These are phyloP conservation scores for Zaprionus tsacasi DNA, from an alignment of 1,140 invertebrate genomes.

Conservation along the genomic window DNA sequence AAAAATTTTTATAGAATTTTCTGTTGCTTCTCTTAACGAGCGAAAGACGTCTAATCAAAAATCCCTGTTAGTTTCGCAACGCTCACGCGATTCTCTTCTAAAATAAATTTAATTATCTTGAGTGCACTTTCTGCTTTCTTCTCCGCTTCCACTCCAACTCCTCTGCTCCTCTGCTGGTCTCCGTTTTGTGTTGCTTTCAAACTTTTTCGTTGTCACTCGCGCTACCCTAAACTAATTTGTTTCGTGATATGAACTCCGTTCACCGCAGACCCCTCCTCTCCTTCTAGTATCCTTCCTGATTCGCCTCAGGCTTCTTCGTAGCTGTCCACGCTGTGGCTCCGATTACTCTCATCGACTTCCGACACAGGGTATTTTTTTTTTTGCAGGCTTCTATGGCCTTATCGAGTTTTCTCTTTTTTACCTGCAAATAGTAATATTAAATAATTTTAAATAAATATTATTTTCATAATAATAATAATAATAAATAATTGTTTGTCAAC, in stretches of 20 bases:
- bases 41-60: slow-evolving; percentile 35
- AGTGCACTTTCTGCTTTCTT: slow-evolving; percentile 4
- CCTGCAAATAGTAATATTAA: slow-evolving; percentile 44
- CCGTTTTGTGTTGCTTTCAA: not conserved
- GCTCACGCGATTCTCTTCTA: slow-evolving; percentile 8
- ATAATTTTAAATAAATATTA: too few relatives aligned
- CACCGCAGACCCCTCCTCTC: slow-evolving; percentile 14
- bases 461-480: too few relatives aligned
- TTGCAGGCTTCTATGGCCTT: slow-evolving; percentile 62
- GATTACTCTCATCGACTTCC: slow-evolving; percentile 56
- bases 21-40: not conserved
- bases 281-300: too few relatives aligned
- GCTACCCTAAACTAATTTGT: slow-evolving; percentile 25
- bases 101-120: slow-evolving; percentile 22
- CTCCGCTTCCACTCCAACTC: not conserved
- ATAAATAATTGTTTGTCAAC: too few relatives aligned
- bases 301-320: slow-evolving; percentile 17
- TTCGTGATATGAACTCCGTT: slow-evolving; percentile 55
- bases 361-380: slow-evolving; percentile 43
- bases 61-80: slow-evolving; percentile 42
- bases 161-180: not conserved
- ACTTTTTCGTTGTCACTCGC: slow-evolving; percentile 45
- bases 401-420: slow-evolving; percentile 47
- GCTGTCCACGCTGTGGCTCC: slow-evolving; percentile 33
- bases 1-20: slow-evolving; percentile 33